These are phyloP conservation scores for Bostrychus sinensis DNA, from an alignment of 2,113 vertebrate genomes.

Conservation along the genomic window DNA sequence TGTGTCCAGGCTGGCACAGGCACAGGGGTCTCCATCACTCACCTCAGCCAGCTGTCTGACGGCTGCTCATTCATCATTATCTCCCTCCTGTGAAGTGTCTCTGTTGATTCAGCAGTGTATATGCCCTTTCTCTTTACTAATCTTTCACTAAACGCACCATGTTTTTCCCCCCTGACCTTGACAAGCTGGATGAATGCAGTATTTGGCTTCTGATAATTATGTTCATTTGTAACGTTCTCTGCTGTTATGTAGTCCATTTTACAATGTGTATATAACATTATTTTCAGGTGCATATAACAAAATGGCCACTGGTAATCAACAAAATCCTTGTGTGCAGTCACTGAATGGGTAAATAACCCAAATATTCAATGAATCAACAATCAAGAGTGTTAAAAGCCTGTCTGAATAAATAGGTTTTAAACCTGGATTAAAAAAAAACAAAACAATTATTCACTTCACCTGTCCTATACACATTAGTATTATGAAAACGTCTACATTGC, in stretches of 20 bases:
- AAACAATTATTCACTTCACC: too few relatives aligned
- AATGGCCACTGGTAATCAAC: too few relatives aligned
- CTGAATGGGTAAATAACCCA: too few relatives aligned
- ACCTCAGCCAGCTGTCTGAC: constrained; percentile 8
- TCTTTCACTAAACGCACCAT: constrained; percentile 3
- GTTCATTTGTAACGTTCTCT: not conserved
- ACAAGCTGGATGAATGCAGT: not conserved
- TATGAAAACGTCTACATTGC: too few relatives aligned
- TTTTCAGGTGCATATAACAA: too few relatives aligned
- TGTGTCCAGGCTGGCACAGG: constrained; percentile 30
- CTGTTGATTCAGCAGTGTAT: constrained; percentile 14
- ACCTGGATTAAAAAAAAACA: too few relatives aligned
- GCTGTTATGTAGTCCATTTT: not conserved
- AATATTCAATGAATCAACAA: too few relatives aligned
- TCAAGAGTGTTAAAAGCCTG: too few relatives aligned
- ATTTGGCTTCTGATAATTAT: not conserved
- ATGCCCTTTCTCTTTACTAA: constrained; percentile 2
- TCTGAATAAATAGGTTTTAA: too few relatives aligned
- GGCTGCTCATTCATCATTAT: constrained; percentile 41
- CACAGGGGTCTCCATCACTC: constrained; percentile 42
- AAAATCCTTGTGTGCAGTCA: too few relatives aligned
- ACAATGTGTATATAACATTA: not conserved
- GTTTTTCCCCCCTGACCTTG: not conserved
- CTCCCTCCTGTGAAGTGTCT: not conserved
- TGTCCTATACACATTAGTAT: too few relatives aligned